Percentiles rank a stretch among this genome's conserved stretches.
These are phyloP conservation scores for Scarus forsteni DNA, from an alignment of 2,797 vertebrate genomes.

Conservation along the genomic window DNA sequence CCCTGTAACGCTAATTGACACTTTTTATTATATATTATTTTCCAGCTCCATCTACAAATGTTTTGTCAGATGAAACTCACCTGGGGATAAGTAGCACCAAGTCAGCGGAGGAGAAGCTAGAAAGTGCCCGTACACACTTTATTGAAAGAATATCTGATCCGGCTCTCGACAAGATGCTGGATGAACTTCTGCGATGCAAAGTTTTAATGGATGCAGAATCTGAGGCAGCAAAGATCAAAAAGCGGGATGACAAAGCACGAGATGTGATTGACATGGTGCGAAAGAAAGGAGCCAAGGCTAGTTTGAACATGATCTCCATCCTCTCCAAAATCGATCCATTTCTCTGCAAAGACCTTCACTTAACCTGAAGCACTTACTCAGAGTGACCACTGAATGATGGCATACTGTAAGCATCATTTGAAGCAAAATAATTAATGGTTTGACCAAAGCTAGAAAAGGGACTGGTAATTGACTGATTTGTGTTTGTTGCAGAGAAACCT, in stretches of 20 bases:
- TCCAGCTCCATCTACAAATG: not conserved
- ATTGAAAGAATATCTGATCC: not conserved
- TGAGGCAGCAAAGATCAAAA: not conserved
- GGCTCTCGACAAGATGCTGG: conserved; percentile 22
- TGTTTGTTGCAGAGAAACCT: too few relatives aligned
- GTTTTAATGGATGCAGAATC: conserved; percentile 18
- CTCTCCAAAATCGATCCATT: not conserved
- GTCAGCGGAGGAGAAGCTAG: conserved; percentile 11
- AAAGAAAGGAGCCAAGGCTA: conserved; percentile 20
- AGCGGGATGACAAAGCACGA: conserved; percentile 13
- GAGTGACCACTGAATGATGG: too few relatives aligned
- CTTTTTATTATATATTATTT: not conserved
- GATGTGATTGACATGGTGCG: conserved; percentile 20
- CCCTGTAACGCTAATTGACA: too few relatives aligned
- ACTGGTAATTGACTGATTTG: too few relatives aligned
- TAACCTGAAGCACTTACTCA: not conserved
- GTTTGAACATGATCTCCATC: not conserved
- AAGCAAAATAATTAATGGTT: too few relatives aligned
- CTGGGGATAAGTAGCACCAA: accelerated
- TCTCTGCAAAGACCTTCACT: conserved; percentile 2
- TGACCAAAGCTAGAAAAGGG: too few relatives aligned
- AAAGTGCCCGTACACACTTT: accelerated
- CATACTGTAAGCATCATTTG: too few relatives aligned
- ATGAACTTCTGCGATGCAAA: not conserved
- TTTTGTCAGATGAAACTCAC: not conserved